phyloP scores from a whole-genome alignment of 2,888 invertebrate genomes.

The Lithosia quadra region DNA sequence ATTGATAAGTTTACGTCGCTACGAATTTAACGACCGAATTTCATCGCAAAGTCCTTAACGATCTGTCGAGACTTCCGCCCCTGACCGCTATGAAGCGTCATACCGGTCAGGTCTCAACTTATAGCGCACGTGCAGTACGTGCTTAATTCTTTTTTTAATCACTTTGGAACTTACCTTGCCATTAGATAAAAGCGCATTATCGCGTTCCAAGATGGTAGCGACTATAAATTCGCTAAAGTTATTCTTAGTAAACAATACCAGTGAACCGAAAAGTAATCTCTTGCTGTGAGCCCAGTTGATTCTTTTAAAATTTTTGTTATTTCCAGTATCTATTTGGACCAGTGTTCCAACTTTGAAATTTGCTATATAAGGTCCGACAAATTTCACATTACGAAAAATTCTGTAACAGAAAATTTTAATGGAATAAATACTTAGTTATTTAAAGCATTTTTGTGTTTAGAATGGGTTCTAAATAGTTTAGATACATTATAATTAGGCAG shows the following conservation, averaged over 20 bases:
- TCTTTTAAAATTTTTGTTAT: slow-evolving; percentile 64
- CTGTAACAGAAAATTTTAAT: slow-evolving; percentile 45
- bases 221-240: slow-evolving; percentile 89
- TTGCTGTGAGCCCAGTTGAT: slow-evolving; percentile 80
- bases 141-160: neutral
- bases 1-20: too few relatives aligned
- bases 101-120: too few relatives aligned
- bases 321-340: slow-evolving; percentile 62
- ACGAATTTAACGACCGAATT: too few relatives aligned
- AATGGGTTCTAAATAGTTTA: too few relatives aligned
- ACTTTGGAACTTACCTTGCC: slow-evolving; percentile 65
- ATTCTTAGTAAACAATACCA: slow-evolving; percentile 90
- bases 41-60: too few relatives aligned
- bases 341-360: slow-evolving; percentile 71
- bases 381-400: slow-evolving; percentile 76
- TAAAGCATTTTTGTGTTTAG: neutral
- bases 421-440: too few relatives aligned
- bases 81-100: too few relatives aligned
- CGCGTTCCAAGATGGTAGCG: slow-evolving; percentile 88
- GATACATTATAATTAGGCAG: too few relatives aligned
- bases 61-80: too few relatives aligned
- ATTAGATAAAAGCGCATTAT: slow-evolving; percentile 62
- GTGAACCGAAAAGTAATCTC: slow-evolving; percentile 89
- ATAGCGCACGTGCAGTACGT: too few relatives aligned
- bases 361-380: slow-evolving; percentile 69